Base-by-base conservation (phyloP, 2,113 vertebrate species). In the Oxygymnocypris stewartii region DNA sequence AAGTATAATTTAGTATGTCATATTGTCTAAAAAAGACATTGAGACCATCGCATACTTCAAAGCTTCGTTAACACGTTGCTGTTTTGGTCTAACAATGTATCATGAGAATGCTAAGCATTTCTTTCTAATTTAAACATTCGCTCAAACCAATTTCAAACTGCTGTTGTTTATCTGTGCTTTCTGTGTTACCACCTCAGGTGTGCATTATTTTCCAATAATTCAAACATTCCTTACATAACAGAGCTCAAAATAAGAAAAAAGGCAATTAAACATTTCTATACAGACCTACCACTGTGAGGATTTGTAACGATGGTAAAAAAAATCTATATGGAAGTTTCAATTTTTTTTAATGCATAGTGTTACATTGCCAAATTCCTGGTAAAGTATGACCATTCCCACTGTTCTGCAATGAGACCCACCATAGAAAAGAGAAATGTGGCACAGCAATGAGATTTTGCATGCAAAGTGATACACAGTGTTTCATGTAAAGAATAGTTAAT, bases 121-220 rank as follows among this genome's bases (percentile, higher is more conserved):
- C 23, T 75, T 75, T 25, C 13, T 31, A 67, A 5, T 28, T 14
- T 76, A 74, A n/a, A 42, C 71, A 74, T 74, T 74, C 42, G 37
- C 20, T 74, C 71, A 42, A 73, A 42, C 69, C 69, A 42, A 42
- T 73, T 42, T 73, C 7, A 20, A 42, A 42, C 71, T 42, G 63
- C 25, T 67, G 25, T 7, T 28, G 25, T 13, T 31, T 67, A 14
- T 67, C 63, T 28, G 61, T 28, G 61, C 61, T 65, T 65, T 28
- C 25, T 4, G 11, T 67, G 63, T 31, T 67, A 67, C 31, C 65
- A 69, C 31, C 65, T 74, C 9, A 0, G 37, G 35, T 20, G 8
- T 42, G 71, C 71, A 74, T 74, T 42, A 42, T 74, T 74, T 74
- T 74, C 10, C 71, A 74, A 74, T 74, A 74, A 11, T 74, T 74